A percentile compares a stretch with the other conserved stretches of the same genome.
Evolutionary conservation across 1,140 invertebrate species (phyloP).

Genomic region (Eriocheir sinensis): DNA sequence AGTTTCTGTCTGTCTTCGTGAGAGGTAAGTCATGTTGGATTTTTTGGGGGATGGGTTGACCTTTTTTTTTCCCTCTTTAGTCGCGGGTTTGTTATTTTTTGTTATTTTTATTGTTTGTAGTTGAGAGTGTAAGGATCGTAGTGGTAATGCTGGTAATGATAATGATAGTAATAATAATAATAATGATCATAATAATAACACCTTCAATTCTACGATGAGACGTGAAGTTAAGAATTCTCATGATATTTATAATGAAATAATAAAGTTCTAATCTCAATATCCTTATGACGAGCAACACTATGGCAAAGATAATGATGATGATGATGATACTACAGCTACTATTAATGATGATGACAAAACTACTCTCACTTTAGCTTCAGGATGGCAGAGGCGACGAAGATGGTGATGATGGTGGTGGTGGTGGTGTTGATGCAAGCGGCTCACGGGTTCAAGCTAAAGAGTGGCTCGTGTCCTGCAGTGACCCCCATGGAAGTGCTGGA

Average conservation of each 20-base stretch:
- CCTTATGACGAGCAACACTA: too few species aligned
- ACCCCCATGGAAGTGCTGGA: slow-evolving; percentile 46
- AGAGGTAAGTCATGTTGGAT: too few species aligned
- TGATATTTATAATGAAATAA: not conserved
- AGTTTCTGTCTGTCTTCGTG: too few species aligned
- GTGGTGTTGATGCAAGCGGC: not conserved
- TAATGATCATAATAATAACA: not conserved
- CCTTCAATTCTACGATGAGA: not conserved
- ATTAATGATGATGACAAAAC: not conserved
- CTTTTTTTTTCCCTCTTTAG: not conserved
- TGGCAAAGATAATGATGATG: not conserved
- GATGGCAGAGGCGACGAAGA: not conserved
- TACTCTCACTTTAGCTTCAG: not conserved
- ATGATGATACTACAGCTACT: not conserved
- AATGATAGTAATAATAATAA: slow-evolving; percentile 16
- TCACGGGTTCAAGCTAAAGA: slow-evolving; percentile 1
- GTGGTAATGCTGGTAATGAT: not conserved
- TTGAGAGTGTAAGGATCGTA: not conserved
- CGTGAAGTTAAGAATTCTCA: not conserved
- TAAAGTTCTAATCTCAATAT: too few species aligned
- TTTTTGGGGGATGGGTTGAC: too few species aligned
- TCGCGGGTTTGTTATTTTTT: not conserved
- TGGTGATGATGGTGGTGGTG: not conserved
- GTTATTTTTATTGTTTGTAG: not conserved
- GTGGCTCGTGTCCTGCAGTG: slow-evolving; percentile 51